These are phyloP conservation scores for Eubucco bourcierii DNA, from an alignment of 2,113 vertebrate genomes.

Conservation along the genomic window DNA sequence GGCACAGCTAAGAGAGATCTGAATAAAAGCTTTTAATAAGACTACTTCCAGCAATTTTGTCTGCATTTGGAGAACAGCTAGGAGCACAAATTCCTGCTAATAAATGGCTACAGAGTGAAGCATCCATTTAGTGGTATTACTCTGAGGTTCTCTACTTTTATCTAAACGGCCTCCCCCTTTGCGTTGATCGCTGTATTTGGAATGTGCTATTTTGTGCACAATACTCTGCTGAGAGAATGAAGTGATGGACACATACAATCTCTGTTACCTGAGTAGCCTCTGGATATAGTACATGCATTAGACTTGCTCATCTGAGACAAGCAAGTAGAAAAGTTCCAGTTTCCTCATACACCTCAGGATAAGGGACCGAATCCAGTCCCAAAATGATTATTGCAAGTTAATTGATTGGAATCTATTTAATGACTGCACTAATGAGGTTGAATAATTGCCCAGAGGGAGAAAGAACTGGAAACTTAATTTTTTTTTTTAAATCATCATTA, in stretches of 20 bases:
- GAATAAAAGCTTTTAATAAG: slow-evolving; percentile 9
- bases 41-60: background rate
- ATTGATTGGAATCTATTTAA: background rate
- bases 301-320: background rate
- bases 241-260: background rate
- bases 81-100: background rate
- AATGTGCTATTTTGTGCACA: background rate
- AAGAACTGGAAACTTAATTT: background rate
- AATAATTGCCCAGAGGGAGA: background rate
- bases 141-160: background rate
- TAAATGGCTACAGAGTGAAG: background rate
- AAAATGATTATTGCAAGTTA: background rate
- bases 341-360: background rate
- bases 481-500: background rate
- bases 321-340: background rate
- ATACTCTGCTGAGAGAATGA: background rate
- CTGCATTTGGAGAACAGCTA: background rate
- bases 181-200: background rate
- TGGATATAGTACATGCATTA: background rate
- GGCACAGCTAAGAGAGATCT: background rate
- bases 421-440: background rate
- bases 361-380: background rate
- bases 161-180: background rate
- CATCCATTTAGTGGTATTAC: background rate
- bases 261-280: background rate